These are phyloP conservation scores for Limenitis camilla DNA, from an alignment of 2,888 invertebrate species.

Conservation along the genomic window DNA sequence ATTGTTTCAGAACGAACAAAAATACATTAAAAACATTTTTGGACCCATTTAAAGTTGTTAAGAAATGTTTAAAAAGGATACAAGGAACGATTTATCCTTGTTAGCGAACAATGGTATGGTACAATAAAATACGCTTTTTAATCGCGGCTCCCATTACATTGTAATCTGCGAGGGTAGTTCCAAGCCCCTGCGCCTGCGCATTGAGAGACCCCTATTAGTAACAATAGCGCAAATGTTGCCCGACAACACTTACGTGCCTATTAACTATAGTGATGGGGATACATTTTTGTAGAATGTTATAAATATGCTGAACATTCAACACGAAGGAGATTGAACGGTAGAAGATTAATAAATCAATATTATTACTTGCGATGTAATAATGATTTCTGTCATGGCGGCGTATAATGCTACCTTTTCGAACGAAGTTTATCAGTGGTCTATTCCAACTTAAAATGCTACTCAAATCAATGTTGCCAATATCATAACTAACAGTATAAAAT, in stretches of 20 bases:
- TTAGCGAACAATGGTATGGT: slow-evolving; percentile 31
- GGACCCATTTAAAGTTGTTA: slow-evolving; percentile 32
- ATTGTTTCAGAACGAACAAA: no score
- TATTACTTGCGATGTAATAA: no score
- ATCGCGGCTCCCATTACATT: slow-evolving; percentile 52
- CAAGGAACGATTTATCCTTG: slow-evolving; percentile 50
- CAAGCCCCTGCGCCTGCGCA: slow-evolving; percentile 35
- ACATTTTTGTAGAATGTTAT: no score
- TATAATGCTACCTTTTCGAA: no score
- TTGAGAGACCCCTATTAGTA: slow-evolving; percentile 38
- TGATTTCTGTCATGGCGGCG: no score
- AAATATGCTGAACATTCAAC: no score
- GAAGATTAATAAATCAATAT: no score
- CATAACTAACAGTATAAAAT: no score
- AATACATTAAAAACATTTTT: background rate
- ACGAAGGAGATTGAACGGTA: no score
- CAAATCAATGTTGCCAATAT: no score
- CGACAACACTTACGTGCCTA: slow-evolving; percentile 55
- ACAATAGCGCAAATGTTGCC: slow-evolving; percentile 62
- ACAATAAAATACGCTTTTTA: slow-evolving; percentile 43
- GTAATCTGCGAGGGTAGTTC: slow-evolving; percentile 52
- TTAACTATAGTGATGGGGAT: slow-evolving; percentile 40
- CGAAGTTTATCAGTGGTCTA: no score
- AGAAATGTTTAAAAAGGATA: slow-evolving; percentile 24
- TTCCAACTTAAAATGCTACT: no score